These are phyloP conservation scores for Araneus ventricosus DNA, from an alignment of 1,140 invertebrate genomes.

Conservation along the genomic window DNA sequence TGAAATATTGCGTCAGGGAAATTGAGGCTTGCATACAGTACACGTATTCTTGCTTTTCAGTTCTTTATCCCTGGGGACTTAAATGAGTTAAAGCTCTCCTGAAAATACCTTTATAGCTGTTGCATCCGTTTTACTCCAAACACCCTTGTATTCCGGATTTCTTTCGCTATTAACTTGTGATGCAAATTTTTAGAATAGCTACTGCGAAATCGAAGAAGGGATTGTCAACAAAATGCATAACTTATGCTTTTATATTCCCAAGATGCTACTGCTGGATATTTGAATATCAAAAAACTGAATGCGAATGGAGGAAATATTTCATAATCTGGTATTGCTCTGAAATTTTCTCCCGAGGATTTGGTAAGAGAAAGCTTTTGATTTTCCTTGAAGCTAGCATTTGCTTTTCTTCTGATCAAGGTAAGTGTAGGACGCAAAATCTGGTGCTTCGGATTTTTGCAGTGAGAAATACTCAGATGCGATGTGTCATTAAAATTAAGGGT, in stretches of 20 bases:
- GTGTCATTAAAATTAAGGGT: too few species aligned
- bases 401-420: too few species aligned
- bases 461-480: too few species aligned
- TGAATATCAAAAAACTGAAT: not conserved
- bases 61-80: not conserved
- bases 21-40: constrained; percentile 6
- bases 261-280: not conserved
- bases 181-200: constrained; percentile 5
- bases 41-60: not conserved
- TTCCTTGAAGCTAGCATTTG: too few species aligned
- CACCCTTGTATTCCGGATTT: not conserved
- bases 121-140: not conserved
- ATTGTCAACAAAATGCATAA: not conserved
- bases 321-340: not conserved
- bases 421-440: too few species aligned
- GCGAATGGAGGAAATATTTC: not conserved
- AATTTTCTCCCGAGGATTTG: not conserved
- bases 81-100: constrained; percentile 10
- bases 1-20: constrained; percentile 11
- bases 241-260: not conserved
- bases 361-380: too few species aligned
- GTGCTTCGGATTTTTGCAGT: too few species aligned
- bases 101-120: not conserved
- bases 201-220: not conserved
- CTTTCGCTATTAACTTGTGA: constrained; percentile 15